Base-by-base conservation (phyloP, 2,888 invertebrate genomes). In the Trimorus sp. region DNA sequence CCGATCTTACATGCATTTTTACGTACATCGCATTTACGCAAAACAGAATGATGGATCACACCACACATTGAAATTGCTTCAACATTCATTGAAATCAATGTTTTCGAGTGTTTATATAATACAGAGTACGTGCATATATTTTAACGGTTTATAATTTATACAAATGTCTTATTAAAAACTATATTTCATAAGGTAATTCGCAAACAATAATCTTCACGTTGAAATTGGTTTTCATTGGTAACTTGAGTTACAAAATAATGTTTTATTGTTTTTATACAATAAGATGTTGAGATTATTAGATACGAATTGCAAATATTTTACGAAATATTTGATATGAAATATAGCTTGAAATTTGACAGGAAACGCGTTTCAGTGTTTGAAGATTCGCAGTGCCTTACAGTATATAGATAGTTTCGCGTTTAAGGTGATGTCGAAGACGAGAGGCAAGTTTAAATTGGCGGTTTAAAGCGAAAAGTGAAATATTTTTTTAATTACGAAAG, bases 1-100 rank as follows among this genome's bases (percentile, higher is more conserved):
- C 65, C 65, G 65, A 40, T 53, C 6, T 53, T 65, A 65, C 14
- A 38, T 53, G 65, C 65, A 65, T 40, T 53, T 53, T 65, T 51
- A 40, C 53, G 51, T 53, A 53, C 40, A 65, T 26, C 53, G 15
- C 16, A 53, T 65, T 48, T 65, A 15, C 37, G 38, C 49, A 65
- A 65, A n/a, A 65, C 14, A 51, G 37, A 38, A 11, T 48, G 1
- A 26, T 53, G 38, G 16, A 65, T 65, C 51, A 65, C 65, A 53
- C 40, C 53, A 53, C 14, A 40, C 65, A 36, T 26, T 26, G 26
- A 26, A 56, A 36, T 56, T 14, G n/a, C 26, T 12, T 7, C 37
- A 56, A 56, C 36, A 65, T 45, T 48, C 16, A 60, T 60, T 38
- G 15, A 48, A 62, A 48, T 49, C 36, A 49, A 49, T 48, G n/a